These are phyloP conservation scores for Pinna nobilis DNA, from an alignment of 1,140 invertebrate species.

Conservation along the genomic window DNA sequence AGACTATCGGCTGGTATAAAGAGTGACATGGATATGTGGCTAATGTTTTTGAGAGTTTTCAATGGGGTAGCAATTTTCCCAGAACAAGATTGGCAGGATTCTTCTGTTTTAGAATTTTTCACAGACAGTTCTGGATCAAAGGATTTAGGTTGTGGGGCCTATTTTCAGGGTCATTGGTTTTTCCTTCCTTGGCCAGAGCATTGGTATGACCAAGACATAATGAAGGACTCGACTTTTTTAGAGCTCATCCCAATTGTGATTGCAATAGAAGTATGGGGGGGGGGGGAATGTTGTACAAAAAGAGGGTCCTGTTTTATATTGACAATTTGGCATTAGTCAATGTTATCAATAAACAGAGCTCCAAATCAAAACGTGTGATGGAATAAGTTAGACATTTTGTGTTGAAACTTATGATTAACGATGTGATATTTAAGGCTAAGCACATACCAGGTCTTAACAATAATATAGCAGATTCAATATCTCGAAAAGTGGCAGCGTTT, in stretches of 20 bases:
- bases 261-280: constrained; percentile 1
- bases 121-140: neutral
- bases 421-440: neutral
- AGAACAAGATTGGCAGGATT: neutral
- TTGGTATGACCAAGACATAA: constrained; percentile 6
- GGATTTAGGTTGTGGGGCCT: neutral
- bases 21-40: constrained; percentile 22
- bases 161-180: neutral
- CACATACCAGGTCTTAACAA: neutral
- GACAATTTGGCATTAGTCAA: neutral
- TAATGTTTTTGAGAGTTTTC: neutral
- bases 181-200: constrained; percentile 10
- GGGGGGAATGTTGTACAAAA: neutral
- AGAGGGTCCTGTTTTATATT: neutral
- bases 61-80: constrained; percentile 2
- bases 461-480: neutral
- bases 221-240: constrained; percentile 12
- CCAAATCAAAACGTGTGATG: neutral
- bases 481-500: neutral
- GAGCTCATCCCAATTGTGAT: neutral
- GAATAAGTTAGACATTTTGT: neutral
- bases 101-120: neutral
- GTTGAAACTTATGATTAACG: neutral
- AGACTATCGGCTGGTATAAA: neutral
- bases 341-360: constrained; percentile 5